phyloP scores from a whole-genome alignment of 2,797 vertebrate genomes.

The Darevskia mixta region DNA sequence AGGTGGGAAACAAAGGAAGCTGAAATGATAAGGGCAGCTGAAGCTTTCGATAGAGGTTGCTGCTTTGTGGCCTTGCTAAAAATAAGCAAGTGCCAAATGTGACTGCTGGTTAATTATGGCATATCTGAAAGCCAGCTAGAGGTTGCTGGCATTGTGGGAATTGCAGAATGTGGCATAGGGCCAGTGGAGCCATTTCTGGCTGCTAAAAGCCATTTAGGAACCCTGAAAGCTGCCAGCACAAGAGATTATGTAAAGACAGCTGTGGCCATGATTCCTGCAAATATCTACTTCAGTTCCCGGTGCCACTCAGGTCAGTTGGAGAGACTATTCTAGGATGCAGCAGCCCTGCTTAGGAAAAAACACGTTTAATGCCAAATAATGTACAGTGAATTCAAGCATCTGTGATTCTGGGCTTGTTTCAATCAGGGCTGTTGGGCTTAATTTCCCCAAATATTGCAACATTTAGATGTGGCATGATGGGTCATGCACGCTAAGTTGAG shows the following conservation, averaged over 20 bases:
- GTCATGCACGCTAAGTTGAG: neutral
- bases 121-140: constrained; percentile 2
- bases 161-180: constrained; percentile 8
- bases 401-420: neutral
- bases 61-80: neutral
- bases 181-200: constrained; percentile 9
- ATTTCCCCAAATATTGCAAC: neutral
- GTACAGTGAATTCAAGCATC: neutral
- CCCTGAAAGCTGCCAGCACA: neutral
- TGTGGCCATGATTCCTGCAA: constrained; percentile 5
- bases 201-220: constrained; percentile 16
- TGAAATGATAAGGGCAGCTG: neutral
- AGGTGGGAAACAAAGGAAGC: neutral
- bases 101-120: constrained; percentile 17
- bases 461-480: neutral
- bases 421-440: neutral
- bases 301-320: neutral
- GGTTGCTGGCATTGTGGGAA: neutral
- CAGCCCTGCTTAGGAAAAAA: neutral
- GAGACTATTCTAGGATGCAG: neutral
- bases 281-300: constrained; percentile 16
- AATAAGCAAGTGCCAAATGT: constrained; percentile 14
- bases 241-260: constrained; percentile 11
- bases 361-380: neutral
- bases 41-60: neutral